Evolutionary conservation across 2,797 vertebrate genomes (phyloP).

Genomic region (Xenentodon cancila): DNA sequence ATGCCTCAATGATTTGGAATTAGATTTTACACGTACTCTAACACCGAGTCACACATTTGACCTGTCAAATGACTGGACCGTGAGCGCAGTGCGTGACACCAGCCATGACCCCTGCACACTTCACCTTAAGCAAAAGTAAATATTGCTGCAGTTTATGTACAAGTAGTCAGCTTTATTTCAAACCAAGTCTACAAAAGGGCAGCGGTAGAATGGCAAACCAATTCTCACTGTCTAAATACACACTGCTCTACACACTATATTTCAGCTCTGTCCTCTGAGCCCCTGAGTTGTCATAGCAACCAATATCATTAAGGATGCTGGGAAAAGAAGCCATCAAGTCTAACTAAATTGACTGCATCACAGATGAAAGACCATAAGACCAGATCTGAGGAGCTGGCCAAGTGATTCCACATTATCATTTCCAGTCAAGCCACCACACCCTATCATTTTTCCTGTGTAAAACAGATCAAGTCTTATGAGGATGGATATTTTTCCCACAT

Average conservation of each 20-base stretch:
- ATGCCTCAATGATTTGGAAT: no score
- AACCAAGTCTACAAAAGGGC: neutral
- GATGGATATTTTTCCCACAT: no score
- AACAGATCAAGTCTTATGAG: no score
- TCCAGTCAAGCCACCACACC: slow-evolving; percentile 7
- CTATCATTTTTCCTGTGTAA: neutral
- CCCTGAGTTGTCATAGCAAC: slow-evolving; percentile 30
- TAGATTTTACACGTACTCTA: no score
- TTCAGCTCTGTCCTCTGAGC: slow-evolving; percentile 2
- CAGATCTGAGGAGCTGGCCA: slow-evolving; percentile 2
- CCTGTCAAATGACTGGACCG: no score
- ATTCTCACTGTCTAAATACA: slow-evolving; percentile 9
- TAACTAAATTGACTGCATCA: slow-evolving; percentile 19
- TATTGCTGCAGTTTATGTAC: neutral
- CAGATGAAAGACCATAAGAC: neutral
- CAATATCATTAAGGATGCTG: neutral
- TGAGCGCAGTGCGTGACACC: no score
- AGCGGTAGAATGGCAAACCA: slow-evolving; percentile 8
- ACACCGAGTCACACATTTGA: no score
- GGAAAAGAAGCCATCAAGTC: slow-evolving; percentile 12
- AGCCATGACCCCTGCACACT: neutral
- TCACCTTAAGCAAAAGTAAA: slow-evolving; percentile 4
- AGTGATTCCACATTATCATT: slow-evolving; percentile 1
- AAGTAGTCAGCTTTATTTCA: neutral
- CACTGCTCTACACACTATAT: slow-evolving; percentile 10